Evolutionary conservation across 2,113 vertebrate species (phyloP).

Genomic region (Plecturocebus donacophilus): DNA sequence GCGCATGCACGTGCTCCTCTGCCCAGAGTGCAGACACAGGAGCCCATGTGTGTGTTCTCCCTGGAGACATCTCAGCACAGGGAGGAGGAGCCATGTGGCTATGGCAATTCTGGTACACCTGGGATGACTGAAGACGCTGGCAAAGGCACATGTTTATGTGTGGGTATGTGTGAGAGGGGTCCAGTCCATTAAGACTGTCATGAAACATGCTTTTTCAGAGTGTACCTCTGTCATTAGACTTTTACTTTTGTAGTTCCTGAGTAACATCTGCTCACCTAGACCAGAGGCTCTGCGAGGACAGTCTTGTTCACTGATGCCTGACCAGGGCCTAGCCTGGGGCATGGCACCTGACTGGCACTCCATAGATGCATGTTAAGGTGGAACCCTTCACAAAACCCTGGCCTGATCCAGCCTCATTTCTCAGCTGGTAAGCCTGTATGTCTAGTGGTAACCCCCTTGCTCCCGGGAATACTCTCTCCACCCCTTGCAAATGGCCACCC

Average conservation of each 20-base stretch:
- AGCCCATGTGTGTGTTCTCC: background rate
- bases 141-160: background rate
- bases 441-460: rapidly evolving
- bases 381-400: background rate
- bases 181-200: background rate
- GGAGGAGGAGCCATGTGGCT: too few relatives aligned
- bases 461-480: background rate
- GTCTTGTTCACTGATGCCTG: background rate
- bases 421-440: background rate
- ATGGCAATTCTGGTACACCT: rapidly evolving
- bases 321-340: background rate
- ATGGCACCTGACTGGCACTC: background rate
- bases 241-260: background rate
- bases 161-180: background rate
- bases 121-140: background rate
- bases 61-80: background rate
- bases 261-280: background rate
- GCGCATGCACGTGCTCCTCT: background rate
- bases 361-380: too few relatives aligned
- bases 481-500: rapidly evolving
- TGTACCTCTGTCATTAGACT: background rate
- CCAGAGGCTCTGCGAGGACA: background rate
- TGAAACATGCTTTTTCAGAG: rapidly evolving
- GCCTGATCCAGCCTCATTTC: background rate
- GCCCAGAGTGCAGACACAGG: background rate